phyloP scores from a whole-genome alignment of 2,113 vertebrate genomes.

The Zosterops hypoxanthus region DNA sequence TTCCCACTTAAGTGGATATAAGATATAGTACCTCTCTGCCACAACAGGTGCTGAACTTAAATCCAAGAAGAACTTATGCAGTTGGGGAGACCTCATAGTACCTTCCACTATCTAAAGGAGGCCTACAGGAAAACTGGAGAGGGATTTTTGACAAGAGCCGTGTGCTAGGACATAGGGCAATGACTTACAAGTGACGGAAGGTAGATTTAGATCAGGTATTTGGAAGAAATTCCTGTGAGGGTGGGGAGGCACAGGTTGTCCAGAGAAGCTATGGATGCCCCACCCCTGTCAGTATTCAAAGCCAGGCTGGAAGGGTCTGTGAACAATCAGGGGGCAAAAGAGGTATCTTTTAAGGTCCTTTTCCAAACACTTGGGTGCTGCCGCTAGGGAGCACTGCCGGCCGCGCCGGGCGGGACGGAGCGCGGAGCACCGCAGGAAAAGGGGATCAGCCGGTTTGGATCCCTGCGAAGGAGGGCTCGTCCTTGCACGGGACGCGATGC shows the following conservation, averaged over 20 bases:
- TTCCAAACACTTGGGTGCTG: accelerated
- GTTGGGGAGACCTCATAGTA: background rate
- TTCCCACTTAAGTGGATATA: accelerated
- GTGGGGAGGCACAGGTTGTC: background rate
- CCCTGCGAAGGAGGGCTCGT: accelerated
- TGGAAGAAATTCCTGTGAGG: background rate
- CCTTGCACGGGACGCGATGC: accelerated
- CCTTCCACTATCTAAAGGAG: background rate
- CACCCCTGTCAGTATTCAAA: too few relatives aligned
- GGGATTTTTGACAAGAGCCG: background rate
- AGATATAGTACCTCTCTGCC: background rate
- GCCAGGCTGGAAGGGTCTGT: background rate
- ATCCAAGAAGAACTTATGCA: background rate
- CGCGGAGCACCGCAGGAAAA: accelerated
- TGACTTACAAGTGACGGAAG: background rate
- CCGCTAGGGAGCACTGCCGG: constrained; percentile 11
- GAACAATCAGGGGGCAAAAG: background rate
- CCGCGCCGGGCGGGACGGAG: background rate
- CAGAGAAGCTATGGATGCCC: background rate
- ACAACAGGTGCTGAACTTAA: background rate
- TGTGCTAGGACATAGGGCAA: background rate
- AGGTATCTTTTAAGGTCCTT: accelerated
- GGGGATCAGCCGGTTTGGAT: accelerated
- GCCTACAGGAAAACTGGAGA: background rate
- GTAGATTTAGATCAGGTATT: background rate